Evolutionary conservation across 1,140 invertebrate species (phyloP).

Genomic region (Tribolium castaneum): DNA sequence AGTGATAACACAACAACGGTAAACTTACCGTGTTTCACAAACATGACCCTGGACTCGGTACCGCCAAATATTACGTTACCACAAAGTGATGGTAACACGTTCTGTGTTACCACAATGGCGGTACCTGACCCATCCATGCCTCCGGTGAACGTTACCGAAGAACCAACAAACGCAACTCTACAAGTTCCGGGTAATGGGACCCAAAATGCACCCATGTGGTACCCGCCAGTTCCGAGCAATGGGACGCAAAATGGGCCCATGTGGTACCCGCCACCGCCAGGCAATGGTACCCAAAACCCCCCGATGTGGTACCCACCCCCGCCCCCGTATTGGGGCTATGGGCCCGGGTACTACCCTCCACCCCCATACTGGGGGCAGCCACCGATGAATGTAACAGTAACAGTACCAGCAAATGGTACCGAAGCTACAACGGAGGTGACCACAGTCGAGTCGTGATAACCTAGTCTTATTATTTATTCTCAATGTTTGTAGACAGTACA

Average conservation of each 20-base stretch:
- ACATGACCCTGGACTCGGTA: constrained; percentile 52
- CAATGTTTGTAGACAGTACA: neutral
- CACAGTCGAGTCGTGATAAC: neutral
- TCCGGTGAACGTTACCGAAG: neutral
- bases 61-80: constrained; percentile 28
- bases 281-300: neutral
- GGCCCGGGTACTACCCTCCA: neutral
- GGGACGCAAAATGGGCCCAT: neutral
- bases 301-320: neutral
- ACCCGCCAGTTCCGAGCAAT: neutral
- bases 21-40: constrained; percentile 51
- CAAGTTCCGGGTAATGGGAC: neutral
- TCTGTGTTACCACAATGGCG: constrained; percentile 56
- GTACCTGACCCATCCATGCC: constrained; percentile 46
- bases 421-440: neutral
- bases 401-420: neutral
- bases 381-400: neutral
- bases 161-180: neutral
- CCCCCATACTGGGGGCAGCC: neutral
- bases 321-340: neutral
- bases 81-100: constrained; percentile 48
- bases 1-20: constrained; percentile 44
- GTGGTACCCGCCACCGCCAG: neutral
- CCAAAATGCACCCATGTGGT: neutral
- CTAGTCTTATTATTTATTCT: constrained; percentile 7